These are phyloP conservation scores for Macroglossus sobrinus DNA, from an alignment of 2,113 vertebrate species.

Conservation along the genomic window DNA sequence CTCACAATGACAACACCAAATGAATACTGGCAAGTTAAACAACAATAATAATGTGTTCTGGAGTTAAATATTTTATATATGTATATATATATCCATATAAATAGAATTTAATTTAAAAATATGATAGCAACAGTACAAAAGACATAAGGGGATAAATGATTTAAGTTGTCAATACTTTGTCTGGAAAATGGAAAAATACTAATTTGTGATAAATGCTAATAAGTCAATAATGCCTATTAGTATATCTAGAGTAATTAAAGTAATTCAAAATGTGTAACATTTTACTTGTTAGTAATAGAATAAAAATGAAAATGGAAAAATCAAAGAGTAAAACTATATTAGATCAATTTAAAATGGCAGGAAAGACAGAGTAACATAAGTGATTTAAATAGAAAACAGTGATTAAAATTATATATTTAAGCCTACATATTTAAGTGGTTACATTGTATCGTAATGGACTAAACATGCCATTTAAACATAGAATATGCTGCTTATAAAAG, in stretches of 20 bases:
- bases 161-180: not conserved
- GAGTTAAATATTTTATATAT: not conserved
- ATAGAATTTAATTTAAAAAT: not conserved
- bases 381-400: not conserved
- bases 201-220: not conserved
- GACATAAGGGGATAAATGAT: not conserved
- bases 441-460: not conserved
- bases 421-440: not conserved
- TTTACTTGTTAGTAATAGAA: not conserved
- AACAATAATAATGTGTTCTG: not conserved
- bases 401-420: not conserved
- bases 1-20: not conserved
- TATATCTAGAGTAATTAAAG: not conserved
- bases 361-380: not conserved
- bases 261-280: not conserved
- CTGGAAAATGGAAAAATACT: not conserved
- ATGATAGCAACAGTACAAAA: not conserved
- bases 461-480: not conserved
- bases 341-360: not conserved
- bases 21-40: not conserved
- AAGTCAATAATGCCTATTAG: not conserved
- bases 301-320: not conserved
- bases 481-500: not conserved
- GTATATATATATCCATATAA: not conserved
- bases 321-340: not conserved